Conservation (phyloP, 2,888 invertebrate species). For the Ormyrus pomaceus region DNA sequence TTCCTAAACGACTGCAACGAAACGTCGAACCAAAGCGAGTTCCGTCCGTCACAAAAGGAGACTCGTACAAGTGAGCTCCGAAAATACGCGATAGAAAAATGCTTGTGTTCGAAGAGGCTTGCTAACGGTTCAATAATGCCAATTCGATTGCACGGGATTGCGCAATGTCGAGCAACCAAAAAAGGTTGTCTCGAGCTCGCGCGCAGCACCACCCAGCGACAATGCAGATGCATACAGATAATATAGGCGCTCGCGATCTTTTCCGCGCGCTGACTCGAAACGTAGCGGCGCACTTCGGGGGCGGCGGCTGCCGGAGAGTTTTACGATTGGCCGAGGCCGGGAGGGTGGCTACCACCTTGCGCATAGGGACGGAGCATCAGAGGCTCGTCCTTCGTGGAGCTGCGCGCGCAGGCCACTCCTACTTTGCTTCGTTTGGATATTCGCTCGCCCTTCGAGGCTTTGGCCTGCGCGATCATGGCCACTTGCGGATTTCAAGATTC, state of each 20-base stretch:
- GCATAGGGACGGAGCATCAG: not conserved
- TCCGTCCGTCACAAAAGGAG: too few relatives aligned
- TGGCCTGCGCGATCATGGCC: too few relatives aligned
- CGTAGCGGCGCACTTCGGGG: too few relatives aligned
- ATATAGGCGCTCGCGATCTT: too few relatives aligned
- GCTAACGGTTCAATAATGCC: conserved; percentile 43
- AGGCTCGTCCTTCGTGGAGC: not conserved
- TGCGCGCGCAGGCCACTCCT: conserved; percentile 18
- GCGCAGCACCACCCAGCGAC: too few relatives aligned
- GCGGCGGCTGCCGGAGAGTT: too few relatives aligned
- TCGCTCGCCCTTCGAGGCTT: too few relatives aligned
- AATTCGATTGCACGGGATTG: conserved; percentile 64
- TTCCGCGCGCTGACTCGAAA: too few relatives aligned
- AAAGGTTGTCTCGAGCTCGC: conserved; percentile 1
- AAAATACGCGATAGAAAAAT: conserved; percentile 44
- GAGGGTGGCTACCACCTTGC: not conserved
- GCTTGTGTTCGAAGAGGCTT: not conserved
- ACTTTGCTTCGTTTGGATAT: not conserved
- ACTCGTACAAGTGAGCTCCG: not conserved
- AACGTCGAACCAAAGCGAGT: too few relatives aligned
- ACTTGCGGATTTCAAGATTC: too few relatives aligned
- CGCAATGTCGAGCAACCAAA: conserved; percentile 60
- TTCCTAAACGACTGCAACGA: too few relatives aligned
- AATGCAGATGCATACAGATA: too few relatives aligned
- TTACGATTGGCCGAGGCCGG: not conserved